Evolutionary conservation across 2,888 invertebrate genomes (phyloP).

Genomic region (Plebejus anna): DNA sequence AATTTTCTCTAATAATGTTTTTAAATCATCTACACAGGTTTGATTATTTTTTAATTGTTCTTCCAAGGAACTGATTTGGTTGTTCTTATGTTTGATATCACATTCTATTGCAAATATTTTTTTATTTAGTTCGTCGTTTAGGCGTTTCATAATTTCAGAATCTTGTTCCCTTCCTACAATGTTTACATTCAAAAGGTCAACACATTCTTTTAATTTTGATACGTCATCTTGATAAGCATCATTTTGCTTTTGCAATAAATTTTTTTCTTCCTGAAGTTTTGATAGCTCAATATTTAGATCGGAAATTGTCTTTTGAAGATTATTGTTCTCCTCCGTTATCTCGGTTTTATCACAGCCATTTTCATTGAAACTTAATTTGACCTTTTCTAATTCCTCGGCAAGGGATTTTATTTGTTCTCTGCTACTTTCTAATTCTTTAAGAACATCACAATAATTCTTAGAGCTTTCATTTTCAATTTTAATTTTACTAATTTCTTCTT

Average conservation of each 20-base stretch:
- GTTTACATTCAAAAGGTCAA: conserved; percentile 42
- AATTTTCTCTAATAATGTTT: conserved; percentile 45
- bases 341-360: conserved; percentile 47
- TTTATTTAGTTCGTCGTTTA: conserved; percentile 42
- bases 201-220: conserved; percentile 44
- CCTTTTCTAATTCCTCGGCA: conserved; percentile 43
- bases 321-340: conserved; percentile 45
- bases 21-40: conserved; percentile 47
- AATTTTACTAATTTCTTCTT: conserved; percentile 53
- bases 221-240: conserved; percentile 37
- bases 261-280: conserved; percentile 31
- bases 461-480: conserved; percentile 42
- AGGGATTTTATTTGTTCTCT: conserved; percentile 45
- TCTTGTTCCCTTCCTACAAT: conserved; percentile 42
- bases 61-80: conserved; percentile 44
- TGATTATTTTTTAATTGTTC: conserved; percentile 43
- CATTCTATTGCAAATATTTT: conserved; percentile 45
- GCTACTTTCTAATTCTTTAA: conserved; percentile 45
- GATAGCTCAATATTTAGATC: conserved; percentile 45
- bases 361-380: conserved; percentile 45
- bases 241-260: conserved; percentile 41
- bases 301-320: conserved; percentile 39
- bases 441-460: conserved; percentile 32
- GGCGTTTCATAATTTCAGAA: conserved; percentile 40
- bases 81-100: conserved; percentile 45